Base-by-base conservation (phyloP, 2,888 invertebrate genomes). In the Netelia virgata region DNA sequence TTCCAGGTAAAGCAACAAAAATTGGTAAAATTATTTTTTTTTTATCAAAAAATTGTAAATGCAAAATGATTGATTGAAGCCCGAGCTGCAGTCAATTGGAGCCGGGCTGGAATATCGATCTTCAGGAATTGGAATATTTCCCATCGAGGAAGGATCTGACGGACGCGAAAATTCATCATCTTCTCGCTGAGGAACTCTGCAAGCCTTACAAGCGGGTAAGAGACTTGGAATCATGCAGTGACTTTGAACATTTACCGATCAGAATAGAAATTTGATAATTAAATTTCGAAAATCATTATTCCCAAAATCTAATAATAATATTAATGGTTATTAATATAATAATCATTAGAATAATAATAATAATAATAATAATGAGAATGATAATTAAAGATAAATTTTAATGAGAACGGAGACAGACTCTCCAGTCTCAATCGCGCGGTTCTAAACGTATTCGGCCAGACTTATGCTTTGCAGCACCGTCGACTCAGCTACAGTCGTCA, bases 101-200 rank as follows among this genome's bases (percentile, higher is more conserved):
- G 93, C 95, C 96, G 0, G 97, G 97, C 86, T 97, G 98, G 96
- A 98, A 98, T 93, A 96, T 98, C 90, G 98, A 98, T 92, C 97
- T 98, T 96, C 98, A 98, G 93, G 98, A 98, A 92, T 94, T 98
- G 91, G 98, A 98, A 92, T 98, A 98, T 92, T 97, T 97, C 94
- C 98, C 98, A 73, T 97, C 97, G 79, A 97, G 97, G 92, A 98
- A 98, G 94, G 98, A 98, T 94, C 94, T 98, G 82, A 98, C 98
- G 0, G 98, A 98, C 93, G 98, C 98, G n/a, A 97, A 96, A 93
- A 98, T 98, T 88, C 98, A 98, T 94, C 98, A 98, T 94, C 95
- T 99, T 63, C 95, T 98, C 59, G 97, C 97, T 3, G 98, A 98
- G 94, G 98, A 98, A 93, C 94, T 98, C 59, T 97, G 97, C 94